Evolutionary conservation across 2,888 invertebrate species (phyloP).

Genomic region (Synergus japonicus): DNA sequence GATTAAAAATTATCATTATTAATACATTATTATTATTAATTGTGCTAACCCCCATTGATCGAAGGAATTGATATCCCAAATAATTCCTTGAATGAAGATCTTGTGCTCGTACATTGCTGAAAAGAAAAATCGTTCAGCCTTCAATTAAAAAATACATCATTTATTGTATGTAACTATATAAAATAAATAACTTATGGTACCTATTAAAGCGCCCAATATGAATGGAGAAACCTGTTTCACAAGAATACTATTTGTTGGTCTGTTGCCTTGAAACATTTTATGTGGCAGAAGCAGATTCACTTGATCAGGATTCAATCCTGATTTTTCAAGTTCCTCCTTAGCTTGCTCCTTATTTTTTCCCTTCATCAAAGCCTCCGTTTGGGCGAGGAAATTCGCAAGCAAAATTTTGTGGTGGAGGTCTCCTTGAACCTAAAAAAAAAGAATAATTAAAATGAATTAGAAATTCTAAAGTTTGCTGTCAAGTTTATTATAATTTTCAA

Average conservation of each 20-base stretch:
- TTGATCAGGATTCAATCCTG: slow-evolving; percentile 87
- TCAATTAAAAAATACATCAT: neutral
- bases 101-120: slow-evolving; percentile 98
- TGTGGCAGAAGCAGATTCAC: slow-evolving; percentile 92
- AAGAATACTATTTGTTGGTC: slow-evolving; percentile 98
- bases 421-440: slow-evolving; percentile 77
- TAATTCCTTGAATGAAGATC: slow-evolving; percentile 98
- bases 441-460: neutral
- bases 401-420: slow-evolving; percentile 96
- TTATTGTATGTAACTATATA: neutral
- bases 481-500: slow-evolving; percentile 21
- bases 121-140: slow-evolving; percentile 43
- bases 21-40: neutral
- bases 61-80: slow-evolving; percentile 99
- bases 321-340: slow-evolving; percentile 87
- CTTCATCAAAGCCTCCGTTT: slow-evolving; percentile 98
- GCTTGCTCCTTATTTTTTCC: slow-evolving; percentile 85
- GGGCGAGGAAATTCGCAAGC: slow-evolving; percentile 97
- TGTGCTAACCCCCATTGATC: slow-evolving; percentile 97
- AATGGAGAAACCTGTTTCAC: slow-evolving; percentile 95
- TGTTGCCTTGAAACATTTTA: slow-evolving; percentile 97
- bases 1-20: neutral
- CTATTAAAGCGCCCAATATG: slow-evolving; percentile 94
- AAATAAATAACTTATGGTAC: slow-evolving; percentile 76
- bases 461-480: neutral